These are phyloP conservation scores for Sturmia bella DNA, from an alignment of 2,888 invertebrate species.

Conservation along the genomic window DNA sequence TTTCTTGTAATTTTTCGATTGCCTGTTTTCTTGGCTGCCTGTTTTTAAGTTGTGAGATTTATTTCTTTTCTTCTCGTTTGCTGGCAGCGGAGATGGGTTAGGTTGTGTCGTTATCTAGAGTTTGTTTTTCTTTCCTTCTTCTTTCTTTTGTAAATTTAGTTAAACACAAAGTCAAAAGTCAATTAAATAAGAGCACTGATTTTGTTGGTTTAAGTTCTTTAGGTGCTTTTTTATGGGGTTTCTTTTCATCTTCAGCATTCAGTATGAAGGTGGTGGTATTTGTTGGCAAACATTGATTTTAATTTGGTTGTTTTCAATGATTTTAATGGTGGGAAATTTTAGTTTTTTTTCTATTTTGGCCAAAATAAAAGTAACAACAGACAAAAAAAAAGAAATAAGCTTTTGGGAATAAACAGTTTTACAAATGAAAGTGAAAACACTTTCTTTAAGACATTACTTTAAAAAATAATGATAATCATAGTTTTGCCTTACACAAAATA, in stretches of 20 bases:
- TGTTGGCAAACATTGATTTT: slow-evolving; percentile 67
- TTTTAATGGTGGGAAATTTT: slow-evolving; percentile 65
- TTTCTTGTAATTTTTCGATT: slow-evolving; percentile 7
- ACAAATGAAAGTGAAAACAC: slow-evolving; percentile 35
- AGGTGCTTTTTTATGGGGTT: slow-evolving; percentile 31
- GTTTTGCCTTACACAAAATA: too few relatives aligned
- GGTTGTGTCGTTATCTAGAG: slow-evolving; percentile 57
- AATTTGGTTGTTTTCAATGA: slow-evolving; percentile 56
- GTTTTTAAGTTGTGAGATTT: slow-evolving; percentile 64
- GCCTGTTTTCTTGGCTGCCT: slow-evolving; percentile 19
- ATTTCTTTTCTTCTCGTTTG: slow-evolving; percentile 51
- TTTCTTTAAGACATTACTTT: not conserved
- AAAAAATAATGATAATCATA: too few relatives aligned
- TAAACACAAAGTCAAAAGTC: slow-evolving; percentile 79
- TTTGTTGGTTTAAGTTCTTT: slow-evolving; percentile 73
- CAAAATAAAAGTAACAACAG: not conserved
- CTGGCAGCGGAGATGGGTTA: slow-evolving; percentile 55
- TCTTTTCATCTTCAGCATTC: too few relatives aligned
- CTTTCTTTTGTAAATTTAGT: slow-evolving; percentile 67
- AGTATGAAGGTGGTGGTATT: slow-evolving; percentile 58
- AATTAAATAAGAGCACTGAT: slow-evolving; percentile 80
- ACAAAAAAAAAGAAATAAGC: not conserved
- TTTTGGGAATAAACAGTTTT: slow-evolving; percentile 28
- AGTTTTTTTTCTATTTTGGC: not conserved
- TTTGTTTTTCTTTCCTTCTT: slow-evolving; percentile 54